These are phyloP conservation scores for Shinisaurus crocodilurus DNA, from an alignment of 2,113 vertebrate species.

Conservation along the genomic window DNA sequence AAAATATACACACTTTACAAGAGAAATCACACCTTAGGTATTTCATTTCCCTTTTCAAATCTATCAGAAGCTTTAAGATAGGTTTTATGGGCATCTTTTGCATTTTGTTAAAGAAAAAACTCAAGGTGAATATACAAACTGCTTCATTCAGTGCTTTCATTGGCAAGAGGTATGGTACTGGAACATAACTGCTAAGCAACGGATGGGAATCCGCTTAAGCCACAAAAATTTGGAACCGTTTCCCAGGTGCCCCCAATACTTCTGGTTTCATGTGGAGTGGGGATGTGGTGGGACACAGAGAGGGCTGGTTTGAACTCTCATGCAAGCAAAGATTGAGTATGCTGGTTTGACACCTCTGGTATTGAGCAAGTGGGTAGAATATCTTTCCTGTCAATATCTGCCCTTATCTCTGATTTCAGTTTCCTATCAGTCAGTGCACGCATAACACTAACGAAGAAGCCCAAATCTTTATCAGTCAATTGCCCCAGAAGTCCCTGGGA, in stretches of 20 bases:
- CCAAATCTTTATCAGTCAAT: not conserved
- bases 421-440: not conserved
- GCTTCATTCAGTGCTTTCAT: conserved; percentile 63
- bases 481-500: not conserved
- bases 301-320: not conserved
- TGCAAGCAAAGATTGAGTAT: not conserved
- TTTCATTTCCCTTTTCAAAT: conserved; percentile 67
- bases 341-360: not conserved
- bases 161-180: conserved; percentile 48
- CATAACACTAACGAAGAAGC: not conserved
- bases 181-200: conserved; percentile 57
- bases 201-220: conserved; percentile 37
- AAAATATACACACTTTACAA: conserved; percentile 72
- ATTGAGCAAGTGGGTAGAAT: not conserved
- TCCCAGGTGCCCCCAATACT: conserved; percentile 36
- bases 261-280: conserved; percentile 21
- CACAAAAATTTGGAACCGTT: conserved; percentile 6
- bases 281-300: not conserved
- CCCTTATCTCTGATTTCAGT: not conserved
- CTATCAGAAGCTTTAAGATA: conserved; percentile 67
- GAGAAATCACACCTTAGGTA: conserved; percentile 67
- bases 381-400: not conserved
- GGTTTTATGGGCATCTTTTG: conserved; percentile 46
- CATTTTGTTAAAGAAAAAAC: conserved; percentile 59
- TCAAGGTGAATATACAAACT: conserved; percentile 71